Evolutionary conservation across 2,888 invertebrate genomes (phyloP).

Genomic region (Troides helena): DNA sequence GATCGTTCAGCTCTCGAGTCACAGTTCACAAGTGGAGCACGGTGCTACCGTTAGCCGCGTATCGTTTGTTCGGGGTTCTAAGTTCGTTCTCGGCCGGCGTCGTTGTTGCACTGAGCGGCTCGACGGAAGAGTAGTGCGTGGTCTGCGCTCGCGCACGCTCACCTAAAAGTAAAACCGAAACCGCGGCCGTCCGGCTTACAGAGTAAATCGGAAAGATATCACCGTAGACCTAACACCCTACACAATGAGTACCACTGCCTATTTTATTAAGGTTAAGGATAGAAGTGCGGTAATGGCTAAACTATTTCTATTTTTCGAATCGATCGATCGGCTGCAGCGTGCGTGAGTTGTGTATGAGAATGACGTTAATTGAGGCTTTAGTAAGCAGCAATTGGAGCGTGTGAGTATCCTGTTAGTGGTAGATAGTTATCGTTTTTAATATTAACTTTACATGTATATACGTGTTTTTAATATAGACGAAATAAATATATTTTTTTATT

Average conservation of each 20-base stretch:
- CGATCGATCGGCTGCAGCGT: slow-evolving; percentile 55
- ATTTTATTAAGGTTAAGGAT: slow-evolving; percentile 74
- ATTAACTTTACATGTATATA: slow-evolving; percentile 5
- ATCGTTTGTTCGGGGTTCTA: slow-evolving; percentile 59
- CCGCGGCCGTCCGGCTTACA: slow-evolving; percentile 52
- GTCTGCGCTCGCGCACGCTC: slow-evolving; percentile 67
- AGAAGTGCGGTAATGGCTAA: slow-evolving; percentile 51
- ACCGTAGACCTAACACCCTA: slow-evolving; percentile 57
- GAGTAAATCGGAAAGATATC: slow-evolving; percentile 58
- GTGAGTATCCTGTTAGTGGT: slow-evolving; percentile 42
- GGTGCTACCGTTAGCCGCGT: slow-evolving; percentile 41
- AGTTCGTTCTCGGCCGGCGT: slow-evolving; percentile 75
- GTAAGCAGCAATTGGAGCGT: slow-evolving; percentile 53
- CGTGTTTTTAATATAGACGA: not conserved
- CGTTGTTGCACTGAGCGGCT: slow-evolving; percentile 70
- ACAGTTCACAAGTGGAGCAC: slow-evolving; percentile 59
- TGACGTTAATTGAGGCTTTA: slow-evolving; percentile 50
- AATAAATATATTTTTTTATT: too few species aligned
- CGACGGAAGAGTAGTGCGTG: slow-evolving; percentile 66
- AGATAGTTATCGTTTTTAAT: slow-evolving; percentile 27
- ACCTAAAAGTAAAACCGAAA: slow-evolving; percentile 67
- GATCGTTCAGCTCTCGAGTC: slow-evolving; percentile 51
- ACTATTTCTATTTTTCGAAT: slow-evolving; percentile 47
- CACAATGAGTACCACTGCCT: slow-evolving; percentile 45
- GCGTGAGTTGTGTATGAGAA: slow-evolving; percentile 41